phyloP scores from a whole-genome alignment of 2,888 invertebrate species.

The Spodoptera picta region DNA sequence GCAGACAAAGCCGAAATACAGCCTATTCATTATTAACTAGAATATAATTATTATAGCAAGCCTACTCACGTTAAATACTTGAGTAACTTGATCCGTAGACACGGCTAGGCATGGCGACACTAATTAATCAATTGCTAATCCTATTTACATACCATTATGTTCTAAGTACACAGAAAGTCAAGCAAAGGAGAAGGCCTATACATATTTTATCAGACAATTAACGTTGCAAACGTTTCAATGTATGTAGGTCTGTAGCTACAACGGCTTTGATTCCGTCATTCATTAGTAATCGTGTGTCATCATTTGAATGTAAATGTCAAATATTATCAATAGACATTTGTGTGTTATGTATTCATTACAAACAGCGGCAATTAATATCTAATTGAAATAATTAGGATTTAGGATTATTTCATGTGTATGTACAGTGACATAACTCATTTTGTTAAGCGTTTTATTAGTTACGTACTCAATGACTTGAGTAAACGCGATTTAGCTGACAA shows the following conservation, averaged over 20 bases:
- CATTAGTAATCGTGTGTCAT: constrained; percentile 30
- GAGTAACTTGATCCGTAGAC: neutral
- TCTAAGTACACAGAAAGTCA: constrained; percentile 52
- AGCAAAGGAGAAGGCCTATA: constrained; percentile 47
- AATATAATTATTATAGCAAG: too few relatives aligned
- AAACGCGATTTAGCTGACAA: too few relatives aligned
- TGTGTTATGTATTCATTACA: constrained; percentile 16
- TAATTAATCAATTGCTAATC: constrained; percentile 54
- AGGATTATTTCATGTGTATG: neutral
- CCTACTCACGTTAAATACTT: too few relatives aligned
- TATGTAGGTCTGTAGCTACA: constrained; percentile 6
- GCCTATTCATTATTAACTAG: too few relatives aligned
- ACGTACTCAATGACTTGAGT: too few relatives aligned
- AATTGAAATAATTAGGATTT: constrained; percentile 4
- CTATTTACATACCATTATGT: constrained; percentile 54
- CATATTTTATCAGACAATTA: constrained; percentile 59
- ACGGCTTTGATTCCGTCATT: constrained; percentile 18
- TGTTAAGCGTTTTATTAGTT: neutral
- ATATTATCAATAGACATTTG: constrained; percentile 15
- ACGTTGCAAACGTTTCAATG: constrained; percentile 25
- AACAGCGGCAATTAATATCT: constrained; percentile 21
- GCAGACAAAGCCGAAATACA: too few relatives aligned
- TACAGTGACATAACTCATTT: neutral
- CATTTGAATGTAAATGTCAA: constrained; percentile 28
- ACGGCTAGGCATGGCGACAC: constrained; percentile 10